phyloP scores from a whole-genome alignment of 2,797 vertebrate species.

The Hirundo rustica region DNA sequence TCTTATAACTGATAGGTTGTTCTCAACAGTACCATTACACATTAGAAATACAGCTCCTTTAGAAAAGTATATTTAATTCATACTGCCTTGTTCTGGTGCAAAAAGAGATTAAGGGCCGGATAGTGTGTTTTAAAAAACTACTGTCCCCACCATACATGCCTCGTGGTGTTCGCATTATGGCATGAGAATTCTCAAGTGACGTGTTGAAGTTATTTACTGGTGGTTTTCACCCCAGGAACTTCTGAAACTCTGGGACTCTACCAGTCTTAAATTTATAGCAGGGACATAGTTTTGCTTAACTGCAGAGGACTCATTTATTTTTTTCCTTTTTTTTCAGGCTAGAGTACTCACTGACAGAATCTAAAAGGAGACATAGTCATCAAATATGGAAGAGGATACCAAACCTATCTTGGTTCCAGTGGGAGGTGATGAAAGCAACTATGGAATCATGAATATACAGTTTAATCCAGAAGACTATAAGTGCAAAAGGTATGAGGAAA shows the following conservation, averaged over 20 bases:
- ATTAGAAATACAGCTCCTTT: neutral
- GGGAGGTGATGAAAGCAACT: conserved; percentile 48
- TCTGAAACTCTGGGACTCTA: neutral
- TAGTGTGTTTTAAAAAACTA: neutral
- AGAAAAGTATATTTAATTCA: neutral
- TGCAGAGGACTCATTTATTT: neutral
- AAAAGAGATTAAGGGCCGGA: neutral
- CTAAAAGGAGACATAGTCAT: neutral
- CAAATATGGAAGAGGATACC: conserved; percentile 62
- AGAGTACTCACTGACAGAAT: neutral
- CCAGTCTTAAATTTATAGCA: neutral
- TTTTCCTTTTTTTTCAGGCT: neutral
- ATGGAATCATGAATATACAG: conserved; percentile 75
- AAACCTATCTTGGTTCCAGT: conserved; percentile 64
- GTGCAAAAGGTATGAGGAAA: conserved; percentile 71
- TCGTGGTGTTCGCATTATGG: neutral
- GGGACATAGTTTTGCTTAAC: neutral
- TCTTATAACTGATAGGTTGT: neutral
- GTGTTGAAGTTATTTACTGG: neutral
- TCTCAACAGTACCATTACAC: neutral
- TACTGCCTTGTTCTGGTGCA: neutral
- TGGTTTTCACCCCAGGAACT: neutral
- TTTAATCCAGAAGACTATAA: conserved; percentile 73
- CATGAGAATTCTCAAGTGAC: neutral
- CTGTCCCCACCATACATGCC: neutral